Base-by-base conservation (phyloP, 2,113 vertebrate species). In the Rhinopithecus roxellana region DNA sequence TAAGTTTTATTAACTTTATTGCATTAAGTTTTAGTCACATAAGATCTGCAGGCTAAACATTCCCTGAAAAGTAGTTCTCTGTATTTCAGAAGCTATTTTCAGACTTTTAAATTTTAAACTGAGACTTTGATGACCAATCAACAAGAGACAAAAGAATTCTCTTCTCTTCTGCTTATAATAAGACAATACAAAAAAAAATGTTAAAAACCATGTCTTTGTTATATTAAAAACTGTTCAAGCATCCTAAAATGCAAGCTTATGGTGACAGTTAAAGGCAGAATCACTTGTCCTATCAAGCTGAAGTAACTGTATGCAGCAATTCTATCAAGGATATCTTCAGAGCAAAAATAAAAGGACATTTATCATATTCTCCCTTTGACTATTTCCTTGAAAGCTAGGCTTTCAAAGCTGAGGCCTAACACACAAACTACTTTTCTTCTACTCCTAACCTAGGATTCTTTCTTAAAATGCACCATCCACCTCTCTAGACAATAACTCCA, bases 41-140 rank as follows among this genome's bases (percentile, higher is more conserved):
- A 79, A 93, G 11, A 95, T 50, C 89, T 95, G 13, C 27, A 82
- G 45, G 32, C 57, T 95, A 84, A 94, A 59, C 77, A 95, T 55
- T 23, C 17, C 11, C 55, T 95, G 35, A 61, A 55, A 30, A 80
- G 16, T 22, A 88, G 40, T 81, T 23, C 45, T 90, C 67, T 91
- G 59, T 40, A 90, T 91, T 89, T 94, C 84, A 95, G 74, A 96
- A 90, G 50, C 43, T 86, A 52, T 78, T 81, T 81, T 88, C 74
- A 78, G 50, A 86, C 74, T 43, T 95, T 75, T 81, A 88, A 90
- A 88, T 90, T 95, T 93, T 87, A 97, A 95, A 77, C 9, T 40
- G 86, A 92, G 82, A 18, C 32, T 77, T 43, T 67, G 38, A 72
- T 64, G 50, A 92, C 77, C 12, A n/a, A 50, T 32, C 18, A 88